Evolutionary conservation across 2,113 vertebrate species (phyloP).

Genomic region (Burhinus oedicnemus): DNA sequence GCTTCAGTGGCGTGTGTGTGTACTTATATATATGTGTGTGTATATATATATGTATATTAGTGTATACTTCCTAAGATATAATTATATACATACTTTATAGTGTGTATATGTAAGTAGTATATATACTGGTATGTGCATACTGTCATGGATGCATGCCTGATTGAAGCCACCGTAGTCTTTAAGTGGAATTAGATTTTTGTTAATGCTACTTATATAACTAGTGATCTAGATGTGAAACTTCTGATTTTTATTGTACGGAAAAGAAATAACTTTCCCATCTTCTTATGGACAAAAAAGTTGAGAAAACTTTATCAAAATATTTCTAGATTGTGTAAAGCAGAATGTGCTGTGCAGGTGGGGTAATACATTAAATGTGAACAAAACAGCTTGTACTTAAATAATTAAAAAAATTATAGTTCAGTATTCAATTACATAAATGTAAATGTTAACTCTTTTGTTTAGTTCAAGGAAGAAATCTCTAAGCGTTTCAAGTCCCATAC

Average conservation of each 20-base stretch:
- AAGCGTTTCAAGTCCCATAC: constrained; percentile 82
- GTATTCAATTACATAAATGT: neutral
- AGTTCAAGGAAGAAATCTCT: constrained; percentile 87
- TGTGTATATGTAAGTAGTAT: neutral
- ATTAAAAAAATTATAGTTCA: neutral
- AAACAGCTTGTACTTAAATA: neutral
- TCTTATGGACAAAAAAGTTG: neutral
- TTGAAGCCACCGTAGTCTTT: neutral
- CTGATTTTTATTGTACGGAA: neutral
- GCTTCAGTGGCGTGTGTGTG: neutral
- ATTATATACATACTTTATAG: neutral
- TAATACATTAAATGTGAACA: neutral
- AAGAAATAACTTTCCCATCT: neutral
- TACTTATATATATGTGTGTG: neutral
- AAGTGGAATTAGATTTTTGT: neutral
- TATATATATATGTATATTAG: neutral
- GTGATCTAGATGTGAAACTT: neutral
- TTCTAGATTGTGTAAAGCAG: neutral
- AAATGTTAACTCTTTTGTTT: constrained; percentile 1
- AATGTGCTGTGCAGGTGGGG: neutral
- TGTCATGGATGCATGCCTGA: neutral
- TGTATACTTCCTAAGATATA: neutral
- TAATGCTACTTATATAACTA: neutral
- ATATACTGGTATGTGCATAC: neutral
- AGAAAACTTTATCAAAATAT: neutral